Conservation (phyloP, 2,113 vertebrate genomes). For the Gymnorhina tibicen region DNA sequence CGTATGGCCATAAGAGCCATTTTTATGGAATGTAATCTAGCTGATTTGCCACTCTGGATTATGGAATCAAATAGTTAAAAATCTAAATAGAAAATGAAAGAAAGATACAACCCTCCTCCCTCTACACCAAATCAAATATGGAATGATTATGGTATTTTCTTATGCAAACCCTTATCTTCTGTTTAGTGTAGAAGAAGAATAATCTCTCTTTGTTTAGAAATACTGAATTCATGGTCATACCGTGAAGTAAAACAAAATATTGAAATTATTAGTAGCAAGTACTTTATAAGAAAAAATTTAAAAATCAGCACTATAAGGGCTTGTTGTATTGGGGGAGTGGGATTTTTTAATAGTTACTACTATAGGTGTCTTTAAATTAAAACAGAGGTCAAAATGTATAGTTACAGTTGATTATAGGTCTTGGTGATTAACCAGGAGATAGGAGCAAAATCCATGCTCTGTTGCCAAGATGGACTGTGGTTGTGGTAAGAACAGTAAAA, state of each 20-base stretch:
- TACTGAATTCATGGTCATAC: not conserved
- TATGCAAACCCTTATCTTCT: not conserved
- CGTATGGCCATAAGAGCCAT: not conserved
- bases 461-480: not conserved
- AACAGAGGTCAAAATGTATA: not conserved
- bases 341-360: not conserved
- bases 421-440: not conserved
- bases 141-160: not conserved
- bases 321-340: not conserved
- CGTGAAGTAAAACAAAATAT: not conserved
- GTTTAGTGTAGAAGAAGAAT: not conserved
- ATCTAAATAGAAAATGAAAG: not conserved
- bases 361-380: not conserved
- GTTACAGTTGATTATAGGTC: not conserved
- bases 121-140: not conserved
- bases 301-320: accelerated
- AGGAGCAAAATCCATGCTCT: not conserved
- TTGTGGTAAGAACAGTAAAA: not conserved
- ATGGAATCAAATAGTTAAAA: not conserved
- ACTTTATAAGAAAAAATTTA: not conserved
- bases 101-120: not conserved
- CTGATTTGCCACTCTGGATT: not conserved
- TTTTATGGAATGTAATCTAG: not conserved
- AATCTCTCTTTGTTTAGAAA: not conserved
- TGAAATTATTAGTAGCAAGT: not conserved